Conservation (phyloP, 2,888 invertebrate genomes). For the Thecocarcelia acutangulata region DNA sequence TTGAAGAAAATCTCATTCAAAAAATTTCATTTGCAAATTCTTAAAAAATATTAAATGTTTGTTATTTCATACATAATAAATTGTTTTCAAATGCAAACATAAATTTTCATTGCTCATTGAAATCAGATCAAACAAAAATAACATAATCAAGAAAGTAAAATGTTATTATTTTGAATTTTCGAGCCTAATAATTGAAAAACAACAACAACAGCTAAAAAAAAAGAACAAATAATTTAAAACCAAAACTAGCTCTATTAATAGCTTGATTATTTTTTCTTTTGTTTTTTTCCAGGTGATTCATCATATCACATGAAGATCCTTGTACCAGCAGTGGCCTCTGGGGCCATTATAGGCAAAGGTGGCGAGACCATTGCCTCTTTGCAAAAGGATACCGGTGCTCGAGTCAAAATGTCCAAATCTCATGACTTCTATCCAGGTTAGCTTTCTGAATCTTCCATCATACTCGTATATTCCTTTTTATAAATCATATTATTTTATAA, state of each 20-base stretch:
- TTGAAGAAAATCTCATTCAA: slow-evolving; percentile 14
- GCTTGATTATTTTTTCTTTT: not conserved
- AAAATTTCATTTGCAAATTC: not conserved
- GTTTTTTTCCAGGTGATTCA: slow-evolving; percentile 88
- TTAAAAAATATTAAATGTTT: slow-evolving; percentile 5
- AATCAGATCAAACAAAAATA: slow-evolving; percentile 38
- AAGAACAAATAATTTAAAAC: slow-evolving; percentile 12
- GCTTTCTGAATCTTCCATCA: not conserved
- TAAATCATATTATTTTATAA: not conserved
- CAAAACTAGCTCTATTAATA: slow-evolving; percentile 34
- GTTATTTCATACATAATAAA: not conserved
- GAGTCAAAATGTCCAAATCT: slow-evolving; percentile 99
- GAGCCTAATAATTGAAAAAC: slow-evolving; percentile 71
- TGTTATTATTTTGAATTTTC: slow-evolving; percentile 79
- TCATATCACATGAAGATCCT: slow-evolving; percentile 97
- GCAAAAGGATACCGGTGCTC: slow-evolving; percentile 98
- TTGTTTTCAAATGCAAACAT: slow-evolving; percentile 11
- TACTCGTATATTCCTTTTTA: not conserved
- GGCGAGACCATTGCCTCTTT: slow-evolving; percentile 99
- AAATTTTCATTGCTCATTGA: slow-evolving; percentile 40
- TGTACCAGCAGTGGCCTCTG: slow-evolving; percentile 98
- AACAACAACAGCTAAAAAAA: slow-evolving; percentile 44
- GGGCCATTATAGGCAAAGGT: slow-evolving; percentile 99
- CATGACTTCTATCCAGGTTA: slow-evolving; percentile 99
- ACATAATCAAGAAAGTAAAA: slow-evolving; percentile 56